phyloP scores from a whole-genome alignment of 2,797 vertebrate species.

The Ctenopoma kingsleyae region DNA sequence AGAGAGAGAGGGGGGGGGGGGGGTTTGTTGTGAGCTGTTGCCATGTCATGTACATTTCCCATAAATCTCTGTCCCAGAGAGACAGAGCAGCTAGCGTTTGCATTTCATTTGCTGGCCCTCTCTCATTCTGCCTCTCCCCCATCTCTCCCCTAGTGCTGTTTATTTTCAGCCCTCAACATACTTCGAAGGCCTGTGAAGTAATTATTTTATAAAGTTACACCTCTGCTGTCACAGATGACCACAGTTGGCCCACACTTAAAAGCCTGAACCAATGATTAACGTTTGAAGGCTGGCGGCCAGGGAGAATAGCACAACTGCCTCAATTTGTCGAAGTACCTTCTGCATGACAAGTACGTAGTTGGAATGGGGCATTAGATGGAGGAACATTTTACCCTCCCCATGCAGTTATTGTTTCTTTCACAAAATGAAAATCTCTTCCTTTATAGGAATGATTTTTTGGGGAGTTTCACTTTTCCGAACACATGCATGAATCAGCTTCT shows the following conservation, averaged over 20 bases:
- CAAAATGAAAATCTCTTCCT: slow-evolving; percentile 8
- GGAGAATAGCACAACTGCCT: slow-evolving; percentile 57
- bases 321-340: slow-evolving; percentile 57
- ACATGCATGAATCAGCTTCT: not conserved
- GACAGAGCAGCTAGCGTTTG: slow-evolving; percentile 73
- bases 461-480: not conserved
- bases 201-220: slow-evolving; percentile 86
- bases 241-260: slow-evolving; percentile 78
- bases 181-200: slow-evolving; percentile 77
- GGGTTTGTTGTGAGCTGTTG: slow-evolving; percentile 81
- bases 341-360: slow-evolving; percentile 50
- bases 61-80: slow-evolving; percentile 81
- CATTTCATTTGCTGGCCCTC: slow-evolving; percentile 76
- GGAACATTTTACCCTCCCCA: slow-evolving; percentile 33
- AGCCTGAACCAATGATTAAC: slow-evolving; percentile 70
- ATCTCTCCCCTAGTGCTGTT: slow-evolving; percentile 66
- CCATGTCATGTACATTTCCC: slow-evolving; percentile 86
- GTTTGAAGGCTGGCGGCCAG: slow-evolving; percentile 65
- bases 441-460: slow-evolving; percentile 25
- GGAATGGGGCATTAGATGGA: slow-evolving; percentile 33
- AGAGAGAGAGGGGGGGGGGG: slow-evolving; percentile 34
- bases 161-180: slow-evolving; percentile 81
- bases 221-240: slow-evolving; percentile 70
- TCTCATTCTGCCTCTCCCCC: slow-evolving; percentile 29
- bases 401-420: slow-evolving; percentile 46